Evolutionary conservation across 2,888 invertebrate genomes (phyloP).

Genomic region (Labia minor): DNA sequence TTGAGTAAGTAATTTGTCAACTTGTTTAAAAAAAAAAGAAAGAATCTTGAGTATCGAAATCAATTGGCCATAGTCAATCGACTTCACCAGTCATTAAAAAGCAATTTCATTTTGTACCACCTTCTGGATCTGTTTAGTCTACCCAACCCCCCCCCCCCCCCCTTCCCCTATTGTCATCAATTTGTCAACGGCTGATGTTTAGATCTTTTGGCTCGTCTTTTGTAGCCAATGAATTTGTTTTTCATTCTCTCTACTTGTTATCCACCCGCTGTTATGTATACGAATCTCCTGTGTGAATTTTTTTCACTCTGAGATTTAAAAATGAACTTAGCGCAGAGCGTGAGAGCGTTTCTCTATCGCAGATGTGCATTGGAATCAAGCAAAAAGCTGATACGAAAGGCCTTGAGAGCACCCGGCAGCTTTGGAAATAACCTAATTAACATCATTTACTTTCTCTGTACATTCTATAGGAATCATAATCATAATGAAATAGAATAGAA

Average conservation of each 20-base stretch:
- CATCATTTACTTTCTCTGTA: too few species aligned
- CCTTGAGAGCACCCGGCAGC: too few species aligned
- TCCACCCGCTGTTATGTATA: neutral
- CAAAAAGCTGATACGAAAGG: neutral
- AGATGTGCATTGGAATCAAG: neutral
- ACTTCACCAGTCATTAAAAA: too few species aligned
- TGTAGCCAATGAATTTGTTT: neutral
- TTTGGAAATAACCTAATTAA: too few species aligned
- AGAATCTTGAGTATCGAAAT: too few species aligned
- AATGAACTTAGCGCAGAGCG: neutral
- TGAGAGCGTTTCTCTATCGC: neutral
- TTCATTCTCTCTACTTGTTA: neutral
- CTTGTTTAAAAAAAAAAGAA: too few species aligned
- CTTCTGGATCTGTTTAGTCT: neutral
- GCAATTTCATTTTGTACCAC: too few species aligned
- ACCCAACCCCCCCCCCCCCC: neutral
- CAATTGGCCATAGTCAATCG: too few species aligned
- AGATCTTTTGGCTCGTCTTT: neutral
- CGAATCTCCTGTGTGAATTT: neutral
- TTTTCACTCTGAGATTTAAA: neutral
- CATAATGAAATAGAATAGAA: too few species aligned
- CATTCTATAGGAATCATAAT: too few species aligned
- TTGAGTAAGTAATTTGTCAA: too few species aligned
- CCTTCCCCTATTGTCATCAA: neutral
- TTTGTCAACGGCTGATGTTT: conserved; percentile 3